Conservation (phyloP, 1,140 invertebrate species). For the Brachionus asplanchnoidis region DNA sequence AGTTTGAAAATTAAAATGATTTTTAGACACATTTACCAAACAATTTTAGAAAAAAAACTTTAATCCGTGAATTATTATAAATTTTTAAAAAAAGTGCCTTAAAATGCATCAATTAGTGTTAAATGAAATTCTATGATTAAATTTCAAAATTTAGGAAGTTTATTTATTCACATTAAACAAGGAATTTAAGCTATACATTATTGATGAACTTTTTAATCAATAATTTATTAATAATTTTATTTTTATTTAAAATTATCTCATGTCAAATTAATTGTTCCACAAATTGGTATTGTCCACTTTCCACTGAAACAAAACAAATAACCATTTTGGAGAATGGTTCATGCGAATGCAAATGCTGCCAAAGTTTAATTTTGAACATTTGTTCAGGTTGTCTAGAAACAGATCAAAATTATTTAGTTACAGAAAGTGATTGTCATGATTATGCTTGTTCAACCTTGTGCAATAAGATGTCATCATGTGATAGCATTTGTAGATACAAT, state of each 20-base stretch:
- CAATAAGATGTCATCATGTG: neutral
- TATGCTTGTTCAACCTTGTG: neutral
- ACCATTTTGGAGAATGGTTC: neutral
- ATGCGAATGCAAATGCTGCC: neutral
- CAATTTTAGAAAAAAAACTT: no score
- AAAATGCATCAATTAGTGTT: no score
- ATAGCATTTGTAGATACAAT: neutral
- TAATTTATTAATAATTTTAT: neutral
- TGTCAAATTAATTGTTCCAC: neutral
- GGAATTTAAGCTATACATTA: neutral
- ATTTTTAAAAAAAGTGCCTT: no score
- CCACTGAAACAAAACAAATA: neutral
- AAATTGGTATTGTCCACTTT: neutral
- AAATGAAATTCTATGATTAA: no score
- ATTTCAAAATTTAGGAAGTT: no score
- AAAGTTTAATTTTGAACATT: neutral
- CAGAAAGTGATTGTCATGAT: neutral
- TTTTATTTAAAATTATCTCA: neutral
- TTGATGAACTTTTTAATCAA: neutral
- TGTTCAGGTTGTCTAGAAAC: neutral
- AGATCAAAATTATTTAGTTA: neutral
- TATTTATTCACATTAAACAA: no score
- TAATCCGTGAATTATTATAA: no score
- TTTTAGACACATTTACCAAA: no score
- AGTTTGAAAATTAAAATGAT: no score